Evolutionary conservation across 2,113 vertebrate species (phyloP).

Genomic region (Nibea albiflora): DNA sequence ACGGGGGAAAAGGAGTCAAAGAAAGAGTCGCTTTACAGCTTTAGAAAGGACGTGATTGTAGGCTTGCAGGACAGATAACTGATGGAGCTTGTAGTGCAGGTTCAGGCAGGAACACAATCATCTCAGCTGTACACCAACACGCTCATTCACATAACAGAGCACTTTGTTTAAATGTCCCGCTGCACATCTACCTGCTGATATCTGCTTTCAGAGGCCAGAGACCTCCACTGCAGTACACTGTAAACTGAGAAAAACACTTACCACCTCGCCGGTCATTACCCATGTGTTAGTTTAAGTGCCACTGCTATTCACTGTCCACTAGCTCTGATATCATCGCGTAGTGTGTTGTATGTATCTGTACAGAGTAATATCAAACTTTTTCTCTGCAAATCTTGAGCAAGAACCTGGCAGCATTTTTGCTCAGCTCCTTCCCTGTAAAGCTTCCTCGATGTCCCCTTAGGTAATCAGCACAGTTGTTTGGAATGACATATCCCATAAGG

Average conservation of each 20-base stretch:
- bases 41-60: constrained; percentile 17
- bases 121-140: constrained; percentile 1
- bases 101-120: constrained; percentile 22
- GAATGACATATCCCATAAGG: not conserved
- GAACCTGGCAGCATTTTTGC: not conserved
- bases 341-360: too few relatives aligned
- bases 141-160: constrained; percentile 15
- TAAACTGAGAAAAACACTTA: not conserved
- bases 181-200: constrained; percentile 12
- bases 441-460: not conserved
- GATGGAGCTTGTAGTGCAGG: constrained; percentile 21
- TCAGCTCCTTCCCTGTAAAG: too few relatives aligned
- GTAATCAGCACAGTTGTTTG: not conserved
- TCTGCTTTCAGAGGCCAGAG: constrained; percentile 11
- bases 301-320: not conserved
- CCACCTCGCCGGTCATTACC: not conserved
- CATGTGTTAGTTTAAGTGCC: not conserved
- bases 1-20: not conserved
- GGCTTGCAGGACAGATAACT: not conserved
- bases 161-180: constrained; percentile 20
- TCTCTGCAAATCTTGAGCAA: not conserved
- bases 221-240: not conserved
- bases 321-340: not conserved
- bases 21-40: not conserved
- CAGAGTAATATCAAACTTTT: not conserved